Evolutionary conservation across 2,113 vertebrate species (phyloP).

Genomic region (Cynopterus brachyotis): DNA sequence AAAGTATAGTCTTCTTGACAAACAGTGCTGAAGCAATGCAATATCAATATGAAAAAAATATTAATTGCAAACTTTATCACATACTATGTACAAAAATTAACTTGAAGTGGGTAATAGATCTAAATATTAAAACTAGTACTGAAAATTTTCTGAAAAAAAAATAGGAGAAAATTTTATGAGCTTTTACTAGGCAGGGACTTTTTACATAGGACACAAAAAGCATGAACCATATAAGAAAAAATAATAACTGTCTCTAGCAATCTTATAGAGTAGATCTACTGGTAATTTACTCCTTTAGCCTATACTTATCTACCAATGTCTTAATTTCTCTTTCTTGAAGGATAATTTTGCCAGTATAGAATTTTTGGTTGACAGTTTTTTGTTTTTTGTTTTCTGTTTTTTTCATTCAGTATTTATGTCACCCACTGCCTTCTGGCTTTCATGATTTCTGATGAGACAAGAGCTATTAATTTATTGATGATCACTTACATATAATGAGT

Average conservation of each 20-base stretch:
- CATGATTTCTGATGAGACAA: background rate
- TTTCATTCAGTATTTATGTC: background rate
- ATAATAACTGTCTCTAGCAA: background rate
- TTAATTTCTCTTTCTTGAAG: background rate
- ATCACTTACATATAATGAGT: background rate
- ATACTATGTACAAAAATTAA: background rate
- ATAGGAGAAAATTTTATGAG: background rate
- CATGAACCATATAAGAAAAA: background rate
- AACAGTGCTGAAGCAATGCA: background rate
- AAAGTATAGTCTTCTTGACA: background rate
- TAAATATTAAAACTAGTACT: background rate
- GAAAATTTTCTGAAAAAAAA: background rate
- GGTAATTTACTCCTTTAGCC: background rate
- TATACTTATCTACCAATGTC: background rate
- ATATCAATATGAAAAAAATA: background rate
- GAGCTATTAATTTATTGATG: background rate
- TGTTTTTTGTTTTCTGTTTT: background rate
- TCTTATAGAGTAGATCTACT: background rate
- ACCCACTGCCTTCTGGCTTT: background rate
- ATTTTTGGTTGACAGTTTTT: background rate
- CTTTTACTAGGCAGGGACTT: background rate
- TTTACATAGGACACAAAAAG: background rate
- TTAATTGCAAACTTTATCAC: background rate
- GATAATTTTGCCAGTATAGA: background rate
- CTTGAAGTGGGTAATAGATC: background rate